Evolutionary conservation across 2,797 vertebrate species (phyloP), one percentile per base, ranked within the genome.

Genomic region (Alcedo quadribrachys): DNA sequence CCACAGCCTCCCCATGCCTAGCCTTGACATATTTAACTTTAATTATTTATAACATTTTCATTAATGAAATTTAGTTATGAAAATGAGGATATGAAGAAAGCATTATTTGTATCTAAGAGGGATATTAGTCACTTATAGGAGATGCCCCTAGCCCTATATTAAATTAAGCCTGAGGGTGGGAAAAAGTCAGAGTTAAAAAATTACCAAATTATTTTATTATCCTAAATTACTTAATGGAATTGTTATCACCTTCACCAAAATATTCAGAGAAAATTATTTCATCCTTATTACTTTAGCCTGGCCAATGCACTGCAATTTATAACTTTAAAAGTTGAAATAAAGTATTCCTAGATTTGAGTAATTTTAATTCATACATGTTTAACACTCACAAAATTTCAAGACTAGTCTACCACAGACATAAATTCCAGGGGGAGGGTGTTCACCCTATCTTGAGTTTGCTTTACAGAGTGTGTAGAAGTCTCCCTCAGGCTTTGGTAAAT

Each of bases 21-120:
- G 75, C 11, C 68, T 65, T 93, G 75, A 82, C 83, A 66, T 71
- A 90, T 65, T 90, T 81, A 37, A 82, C 35, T 86, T 90, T 11
- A 90, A 93, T 91, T 93, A 90, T 91, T 94, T 84, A 90, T 71
- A 93, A 46, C 54, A 75, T 91, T 93, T 95, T 95, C 86, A 93
- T 95, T 96, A 91, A 94, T 83, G 76, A 93, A 96, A 88, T 54
- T 94, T 65, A 40, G 81, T 89, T 93, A 94, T 82, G 79, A 94
- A 94, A 96, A 95, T 70, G 32, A 94, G 86, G 79, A 82, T 85
- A 75, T 40, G 75, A 95, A 94, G 68, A 89, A 92, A 93, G 62
- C 71, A 89, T 82, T 82, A 85, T n/a, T 93, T 95, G 19, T n/a
- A 57, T 57, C 20, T 57, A 77, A 65, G 35, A 77, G n/a, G 58